phyloP scores from a whole-genome alignment of 2,888 invertebrate species.

The Empis livida region DNA sequence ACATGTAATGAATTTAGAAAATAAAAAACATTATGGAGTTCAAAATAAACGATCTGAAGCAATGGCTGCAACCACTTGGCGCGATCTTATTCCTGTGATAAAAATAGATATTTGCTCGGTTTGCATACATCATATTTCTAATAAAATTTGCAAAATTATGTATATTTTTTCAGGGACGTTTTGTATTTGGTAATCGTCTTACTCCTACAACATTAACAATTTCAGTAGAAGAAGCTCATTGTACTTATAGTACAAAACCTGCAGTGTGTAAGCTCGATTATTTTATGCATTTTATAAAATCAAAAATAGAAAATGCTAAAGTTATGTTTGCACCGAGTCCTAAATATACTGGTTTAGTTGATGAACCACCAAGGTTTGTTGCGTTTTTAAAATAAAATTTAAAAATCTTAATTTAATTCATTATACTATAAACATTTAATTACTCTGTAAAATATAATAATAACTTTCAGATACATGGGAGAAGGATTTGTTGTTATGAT shows the following conservation, averaged over 20 bases:
- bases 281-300: slow-evolving; percentile 89
- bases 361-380: slow-evolving; percentile 69
- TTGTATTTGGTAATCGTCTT: slow-evolving; percentile 89
- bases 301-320: slow-evolving; percentile 89
- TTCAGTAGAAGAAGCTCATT: slow-evolving; percentile 86
- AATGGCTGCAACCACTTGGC: slow-evolving; percentile 80
- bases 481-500: slow-evolving; percentile 96
- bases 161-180: slow-evolving; percentile 51
- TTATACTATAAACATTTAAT: no score
- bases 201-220: slow-evolving; percentile 88
- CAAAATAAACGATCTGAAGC: slow-evolving; percentile 54
- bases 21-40: slow-evolving; percentile 40
- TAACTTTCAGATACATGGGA: slow-evolving; percentile 64
- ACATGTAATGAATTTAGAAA: slow-evolving; percentile 48
- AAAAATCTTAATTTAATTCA: no score
- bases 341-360: slow-evolving; percentile 83
- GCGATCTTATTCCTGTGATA: slow-evolving; percentile 91
- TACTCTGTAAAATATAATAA: no score
- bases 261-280: slow-evolving; percentile 86
- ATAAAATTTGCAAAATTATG: neutral
- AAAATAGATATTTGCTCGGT: slow-evolving; percentile 85
- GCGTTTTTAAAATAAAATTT: no score
- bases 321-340: slow-evolving; percentile 93
- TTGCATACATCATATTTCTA: slow-evolving; percentile 22
- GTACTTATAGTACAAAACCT: slow-evolving; percentile 90